phyloP scores from a whole-genome alignment of 1,140 invertebrate species.

The Phymastichus coffea region DNA sequence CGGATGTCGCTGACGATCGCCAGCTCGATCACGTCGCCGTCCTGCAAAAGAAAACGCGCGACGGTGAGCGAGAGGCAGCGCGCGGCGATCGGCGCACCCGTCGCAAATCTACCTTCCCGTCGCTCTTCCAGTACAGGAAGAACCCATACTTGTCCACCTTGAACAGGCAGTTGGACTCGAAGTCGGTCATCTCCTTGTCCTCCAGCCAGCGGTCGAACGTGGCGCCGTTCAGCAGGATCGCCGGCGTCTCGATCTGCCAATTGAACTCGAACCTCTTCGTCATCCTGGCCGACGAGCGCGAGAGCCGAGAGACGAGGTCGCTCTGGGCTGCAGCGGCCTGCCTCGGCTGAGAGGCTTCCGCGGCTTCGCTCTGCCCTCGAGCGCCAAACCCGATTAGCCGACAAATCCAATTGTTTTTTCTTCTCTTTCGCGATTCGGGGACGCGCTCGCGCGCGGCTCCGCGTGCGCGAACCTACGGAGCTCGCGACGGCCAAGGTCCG shows the following conservation, averaged over 20 bases:
- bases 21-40: constrained; percentile 93
- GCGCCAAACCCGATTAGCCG: neutral
- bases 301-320: neutral
- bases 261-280: constrained; percentile 99
- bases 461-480: too few relatives aligned
- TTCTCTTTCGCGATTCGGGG: neutral
- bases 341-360: neutral
- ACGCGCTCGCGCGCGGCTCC: neutral
- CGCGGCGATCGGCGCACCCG: too few relatives aligned
- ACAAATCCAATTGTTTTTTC: neutral
- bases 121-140: constrained; percentile 99
- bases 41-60: constrained; percentile 62
- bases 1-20: constrained; percentile 96
- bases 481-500: too few relatives aligned
- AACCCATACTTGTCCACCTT: constrained; percentile 98
- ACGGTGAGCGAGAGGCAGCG: too few relatives aligned
- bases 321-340: neutral
- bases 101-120: constrained; percentile 78
- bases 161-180: constrained; percentile 85
- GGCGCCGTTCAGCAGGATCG: constrained; percentile 76
- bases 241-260: constrained; percentile 92
- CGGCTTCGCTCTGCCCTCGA: neutral
- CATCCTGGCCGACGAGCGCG: constrained; percentile 61
- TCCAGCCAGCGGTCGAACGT: constrained; percentile 96
- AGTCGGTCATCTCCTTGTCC: constrained; percentile 85